phyloP scores from a whole-genome alignment of 2,113 vertebrate species.

The Micromys minutus region DNA sequence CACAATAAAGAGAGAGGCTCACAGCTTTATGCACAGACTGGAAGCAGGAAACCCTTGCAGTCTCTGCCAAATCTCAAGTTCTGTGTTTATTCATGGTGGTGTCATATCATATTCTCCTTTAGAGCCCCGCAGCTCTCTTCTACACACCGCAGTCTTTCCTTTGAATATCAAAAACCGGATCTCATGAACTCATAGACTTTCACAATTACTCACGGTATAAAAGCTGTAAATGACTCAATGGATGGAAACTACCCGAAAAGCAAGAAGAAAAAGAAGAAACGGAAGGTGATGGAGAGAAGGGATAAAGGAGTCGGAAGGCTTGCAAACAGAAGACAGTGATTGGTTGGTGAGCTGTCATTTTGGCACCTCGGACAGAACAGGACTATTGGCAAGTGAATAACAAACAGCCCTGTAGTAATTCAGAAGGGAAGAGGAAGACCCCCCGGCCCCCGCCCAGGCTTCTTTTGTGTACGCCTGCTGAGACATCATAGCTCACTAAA shows the following conservation, averaged over 20 bases:
- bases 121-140: neutral
- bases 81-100: neutral
- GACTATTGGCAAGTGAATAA: neutral
- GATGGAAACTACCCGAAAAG: neutral
- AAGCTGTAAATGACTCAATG: neutral
- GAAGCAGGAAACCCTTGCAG: neutral
- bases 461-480: neutral
- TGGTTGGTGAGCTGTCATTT: neutral
- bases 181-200: neutral
- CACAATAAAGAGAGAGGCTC: neutral
- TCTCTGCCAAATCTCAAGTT: neutral
- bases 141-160: neutral
- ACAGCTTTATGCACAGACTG: neutral
- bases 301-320: neutral
- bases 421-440: neutral
- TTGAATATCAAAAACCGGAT: neutral
- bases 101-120: neutral
- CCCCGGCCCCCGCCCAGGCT: too few relatives aligned
- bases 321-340: neutral
- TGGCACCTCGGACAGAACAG: neutral
- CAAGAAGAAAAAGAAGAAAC: neutral
- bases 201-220: neutral
- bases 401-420: too few relatives aligned
- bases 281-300: neutral
- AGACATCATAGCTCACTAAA: neutral